Evolutionary conservation across 2,113 vertebrate species (phyloP).

Genomic region (Morone saxatilis): DNA sequence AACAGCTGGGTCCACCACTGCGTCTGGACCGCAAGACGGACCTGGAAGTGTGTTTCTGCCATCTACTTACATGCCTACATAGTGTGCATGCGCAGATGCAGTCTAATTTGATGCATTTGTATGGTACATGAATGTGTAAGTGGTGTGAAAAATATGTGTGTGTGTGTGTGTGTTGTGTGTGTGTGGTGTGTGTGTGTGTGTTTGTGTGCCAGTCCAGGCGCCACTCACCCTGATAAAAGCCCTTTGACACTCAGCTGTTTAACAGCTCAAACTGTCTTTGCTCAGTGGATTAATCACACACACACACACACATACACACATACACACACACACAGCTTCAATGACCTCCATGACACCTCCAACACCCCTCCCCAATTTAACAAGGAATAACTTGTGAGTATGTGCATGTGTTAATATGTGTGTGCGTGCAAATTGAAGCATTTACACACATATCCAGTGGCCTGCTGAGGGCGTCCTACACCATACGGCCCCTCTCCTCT

Average conservation of each 20-base stretch:
- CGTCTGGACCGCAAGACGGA: constrained; percentile 13
- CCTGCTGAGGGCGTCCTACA: constrained; percentile 77
- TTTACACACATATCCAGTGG: constrained; percentile 56
- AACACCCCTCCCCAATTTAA: constrained; percentile 54
- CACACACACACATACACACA: constrained; percentile 20
- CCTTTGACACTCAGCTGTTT: constrained; percentile 83
- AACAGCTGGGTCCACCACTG: constrained; percentile 67
- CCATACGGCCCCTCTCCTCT: constrained; percentile 59
- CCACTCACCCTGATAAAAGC: constrained; percentile 79
- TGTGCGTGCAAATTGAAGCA: constrained; percentile 43
- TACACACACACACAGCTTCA: constrained; percentile 43
- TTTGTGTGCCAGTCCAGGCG: constrained; percentile 60
- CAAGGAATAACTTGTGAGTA: constrained; percentile 64
- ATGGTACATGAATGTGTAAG: constrained; percentile 42
- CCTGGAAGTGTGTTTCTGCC: constrained; percentile 14
- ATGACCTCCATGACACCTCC: constrained; percentile 62
- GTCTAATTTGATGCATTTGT: constrained; percentile 29
- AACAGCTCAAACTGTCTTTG: constrained; percentile 77
- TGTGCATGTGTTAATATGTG: constrained; percentile 37
- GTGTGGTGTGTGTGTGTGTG: constrained; percentile 31
- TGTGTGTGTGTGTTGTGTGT: constrained; percentile 31
- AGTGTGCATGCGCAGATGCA: not conserved
- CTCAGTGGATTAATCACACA: constrained; percentile 68
- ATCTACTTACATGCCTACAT: not conserved
- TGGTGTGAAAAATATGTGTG: constrained; percentile 29